Percentiles rank a stretch among this genome's conserved stretches.
These are phyloP conservation scores for Aptenodytes forsteri DNA, from an alignment of 2,113 vertebrate species.

Conservation along the genomic window DNA sequence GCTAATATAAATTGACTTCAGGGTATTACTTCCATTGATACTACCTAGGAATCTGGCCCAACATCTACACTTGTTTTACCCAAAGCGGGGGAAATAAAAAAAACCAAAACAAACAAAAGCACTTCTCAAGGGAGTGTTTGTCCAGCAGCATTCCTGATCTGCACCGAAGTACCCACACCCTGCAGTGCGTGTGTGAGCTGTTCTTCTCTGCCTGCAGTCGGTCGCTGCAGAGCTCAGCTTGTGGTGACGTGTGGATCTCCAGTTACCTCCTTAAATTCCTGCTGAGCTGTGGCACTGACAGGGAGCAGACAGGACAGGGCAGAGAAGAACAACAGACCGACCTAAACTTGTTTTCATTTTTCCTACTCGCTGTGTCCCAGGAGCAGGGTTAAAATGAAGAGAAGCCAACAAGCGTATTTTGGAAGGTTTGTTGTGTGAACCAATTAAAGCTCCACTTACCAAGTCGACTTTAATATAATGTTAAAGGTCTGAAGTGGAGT, in stretches of 20 bases:
- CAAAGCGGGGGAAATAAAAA: neutral
- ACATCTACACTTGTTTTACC: neutral
- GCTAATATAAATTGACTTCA: neutral
- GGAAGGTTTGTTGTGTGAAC: neutral
- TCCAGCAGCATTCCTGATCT: slow-evolving; percentile 69
- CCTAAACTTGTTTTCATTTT: neutral
- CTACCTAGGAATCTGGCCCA: neutral
- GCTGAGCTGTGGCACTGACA: neutral
- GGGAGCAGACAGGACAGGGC: neutral
- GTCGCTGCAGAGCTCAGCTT: fast-evolving
- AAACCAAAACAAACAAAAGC: neutral
- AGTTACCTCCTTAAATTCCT: slow-evolving; percentile 34
- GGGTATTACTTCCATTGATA: neutral
- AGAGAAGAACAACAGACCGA: neutral
- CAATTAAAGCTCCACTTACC: neutral
- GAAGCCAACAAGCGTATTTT: neutral
- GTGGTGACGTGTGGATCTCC: neutral
- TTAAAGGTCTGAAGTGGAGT: neutral
- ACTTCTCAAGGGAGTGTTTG: slow-evolving; percentile 65
- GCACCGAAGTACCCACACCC: slow-evolving; percentile 23
- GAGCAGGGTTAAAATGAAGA: neutral
- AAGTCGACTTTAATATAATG: neutral
- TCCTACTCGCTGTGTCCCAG: neutral
- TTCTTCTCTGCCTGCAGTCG: neutral
- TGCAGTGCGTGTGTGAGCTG: neutral